Percentiles rank a stretch among this genome's conserved stretches.
Conservation (phyloP, 2,888 invertebrate species). For the Mesochorus sp. region DNA sequence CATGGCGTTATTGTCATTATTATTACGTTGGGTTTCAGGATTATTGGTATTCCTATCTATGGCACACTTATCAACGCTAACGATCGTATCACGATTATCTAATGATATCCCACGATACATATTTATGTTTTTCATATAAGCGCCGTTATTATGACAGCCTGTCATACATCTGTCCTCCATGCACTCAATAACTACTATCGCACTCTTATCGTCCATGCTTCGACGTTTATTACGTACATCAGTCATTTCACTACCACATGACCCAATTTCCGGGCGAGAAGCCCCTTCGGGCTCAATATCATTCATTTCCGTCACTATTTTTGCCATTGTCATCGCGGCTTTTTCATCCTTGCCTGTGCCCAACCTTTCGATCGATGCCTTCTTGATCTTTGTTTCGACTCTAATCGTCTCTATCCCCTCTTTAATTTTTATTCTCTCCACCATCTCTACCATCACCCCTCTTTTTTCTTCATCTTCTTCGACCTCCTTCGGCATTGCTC, state of each 20-base stretch:
- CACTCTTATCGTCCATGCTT: constrained; percentile 28
- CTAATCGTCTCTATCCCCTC: constrained; percentile 35
- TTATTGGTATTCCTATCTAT: constrained; percentile 71
- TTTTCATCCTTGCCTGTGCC: background rate
- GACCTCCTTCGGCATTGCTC: constrained; percentile 53
- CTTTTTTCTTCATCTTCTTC: constrained; percentile 25
- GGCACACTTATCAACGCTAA: constrained; percentile 76
- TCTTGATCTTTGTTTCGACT: constrained; percentile 59
- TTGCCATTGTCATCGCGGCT: constrained; percentile 22
- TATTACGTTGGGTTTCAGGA: constrained; percentile 70
- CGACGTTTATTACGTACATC: constrained; percentile 55
- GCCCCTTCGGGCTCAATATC: background rate
- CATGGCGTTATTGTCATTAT: constrained; percentile 80
- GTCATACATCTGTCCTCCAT: constrained; percentile 5
- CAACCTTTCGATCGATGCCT: constrained; percentile 20
- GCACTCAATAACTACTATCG: constrained; percentile 21
- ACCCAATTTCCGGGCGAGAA: constrained; percentile 44
- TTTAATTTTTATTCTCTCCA: constrained; percentile 32
- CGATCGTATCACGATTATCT: constrained; percentile 43
- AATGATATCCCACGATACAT: constrained; percentile 1
- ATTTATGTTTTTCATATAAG: constrained; percentile 24
- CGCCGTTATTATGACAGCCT: constrained; percentile 15
- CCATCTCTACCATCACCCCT: constrained; percentile 4
- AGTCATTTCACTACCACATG: constrained; percentile 62
- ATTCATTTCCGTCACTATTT: constrained; percentile 17